Conservation (phyloP, 2,797 vertebrate genomes). For the Poeciliopsis gracilis region DNA sequence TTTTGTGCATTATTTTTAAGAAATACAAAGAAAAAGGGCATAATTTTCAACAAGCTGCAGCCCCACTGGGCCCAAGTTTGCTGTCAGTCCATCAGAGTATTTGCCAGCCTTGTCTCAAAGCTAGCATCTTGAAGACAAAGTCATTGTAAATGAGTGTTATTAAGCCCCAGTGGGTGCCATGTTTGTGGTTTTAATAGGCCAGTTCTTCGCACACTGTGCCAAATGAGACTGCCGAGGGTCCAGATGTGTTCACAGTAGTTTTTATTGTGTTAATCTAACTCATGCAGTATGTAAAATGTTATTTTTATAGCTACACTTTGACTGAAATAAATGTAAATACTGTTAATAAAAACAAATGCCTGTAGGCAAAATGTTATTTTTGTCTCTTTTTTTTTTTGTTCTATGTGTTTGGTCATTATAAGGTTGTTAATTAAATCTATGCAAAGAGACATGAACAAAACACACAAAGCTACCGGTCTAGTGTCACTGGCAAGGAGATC, state of each 20-base stretch:
- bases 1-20: slow-evolving; percentile 22
- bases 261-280: slow-evolving; percentile 43
- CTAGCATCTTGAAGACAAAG: slow-evolving; percentile 14
- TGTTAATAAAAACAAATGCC: slow-evolving; percentile 60
- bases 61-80: not conserved
- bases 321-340: slow-evolving; percentile 60
- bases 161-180: slow-evolving; percentile 17
- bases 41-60: not conserved
- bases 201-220: slow-evolving; percentile 46
- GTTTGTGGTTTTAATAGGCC: slow-evolving; percentile 28
- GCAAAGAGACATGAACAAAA: not conserved
- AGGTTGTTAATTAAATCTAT: not conserved
- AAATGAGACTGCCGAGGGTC: slow-evolving; percentile 34
- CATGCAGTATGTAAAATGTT: slow-evolving; percentile 52
- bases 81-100: not conserved
- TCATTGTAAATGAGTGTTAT: slow-evolving; percentile 18
- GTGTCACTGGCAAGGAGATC: slow-evolving; percentile 12
- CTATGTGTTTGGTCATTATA: not conserved
- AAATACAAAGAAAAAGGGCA: slow-evolving; percentile 11
- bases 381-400: slow-evolving; percentile 7
- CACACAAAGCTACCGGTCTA: not conserved
- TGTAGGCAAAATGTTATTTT: not conserved
- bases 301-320: slow-evolving; percentile 68
- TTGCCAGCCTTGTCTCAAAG: slow-evolving; percentile 5
- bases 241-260: slow-evolving; percentile 41